phyloP scores from a whole-genome alignment of 2,888 invertebrate species.

The Lagria hirta region DNA sequence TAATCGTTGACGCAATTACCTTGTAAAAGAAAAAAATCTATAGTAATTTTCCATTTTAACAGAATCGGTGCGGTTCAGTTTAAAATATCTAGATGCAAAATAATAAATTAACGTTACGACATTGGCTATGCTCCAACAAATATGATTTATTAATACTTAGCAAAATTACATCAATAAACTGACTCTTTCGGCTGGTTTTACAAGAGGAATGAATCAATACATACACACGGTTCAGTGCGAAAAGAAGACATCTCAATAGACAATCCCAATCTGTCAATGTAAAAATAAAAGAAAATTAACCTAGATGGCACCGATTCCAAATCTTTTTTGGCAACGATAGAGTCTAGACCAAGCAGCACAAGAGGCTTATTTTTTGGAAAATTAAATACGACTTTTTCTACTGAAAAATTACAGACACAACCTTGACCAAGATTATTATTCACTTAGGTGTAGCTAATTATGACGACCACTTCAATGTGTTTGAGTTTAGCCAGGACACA shows the following conservation, averaged over 20 bases:
- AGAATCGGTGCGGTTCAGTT: conserved; percentile 13
- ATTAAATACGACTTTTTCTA: too few species aligned
- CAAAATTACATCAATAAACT: conserved; percentile 21
- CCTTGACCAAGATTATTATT: too few species aligned
- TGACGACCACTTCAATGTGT: too few species aligned
- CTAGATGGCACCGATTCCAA: conserved; percentile 17
- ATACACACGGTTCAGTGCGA: conserved; percentile 4
- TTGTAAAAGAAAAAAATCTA: conserved; percentile 2
- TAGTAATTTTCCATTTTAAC: background rate
- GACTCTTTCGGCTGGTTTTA: conserved; percentile 13
- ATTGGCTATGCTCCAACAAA: conserved; percentile 33
- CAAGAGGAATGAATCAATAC: conserved; percentile 2
- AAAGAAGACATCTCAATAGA: conserved; percentile 13
- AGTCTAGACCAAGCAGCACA: conserved; percentile 9
- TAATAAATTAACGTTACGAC: conserved; percentile 36
- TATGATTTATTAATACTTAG: conserved; percentile 34
- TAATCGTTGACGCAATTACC: conserved; percentile 6
- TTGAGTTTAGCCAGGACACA: too few species aligned
- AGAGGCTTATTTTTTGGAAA: conserved; percentile 8
- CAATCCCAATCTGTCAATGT: conserved; percentile 16
- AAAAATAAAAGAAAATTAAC: conserved; percentile 22
- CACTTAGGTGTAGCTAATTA: too few species aligned
- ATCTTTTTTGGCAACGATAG: conserved; percentile 13
- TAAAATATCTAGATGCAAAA: conserved; percentile 22
- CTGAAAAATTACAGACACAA: conserved; percentile 14